Conservation (phyloP, 1,140 invertebrate species). For the Eueides isabella region DNA sequence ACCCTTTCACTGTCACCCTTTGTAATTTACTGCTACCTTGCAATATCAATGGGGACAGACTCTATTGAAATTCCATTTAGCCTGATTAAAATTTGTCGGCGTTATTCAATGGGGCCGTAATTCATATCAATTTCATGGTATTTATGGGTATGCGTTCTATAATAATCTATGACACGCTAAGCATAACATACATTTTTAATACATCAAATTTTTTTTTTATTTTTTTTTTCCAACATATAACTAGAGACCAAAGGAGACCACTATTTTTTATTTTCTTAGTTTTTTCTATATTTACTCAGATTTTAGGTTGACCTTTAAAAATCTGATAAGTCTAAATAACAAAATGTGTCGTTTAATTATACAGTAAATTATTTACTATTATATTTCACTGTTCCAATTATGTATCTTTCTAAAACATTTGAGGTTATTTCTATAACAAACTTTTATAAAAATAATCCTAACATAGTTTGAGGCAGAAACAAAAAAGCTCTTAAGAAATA, state of each 20-base stretch:
- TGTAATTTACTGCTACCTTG: not conserved
- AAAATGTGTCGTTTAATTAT: no score
- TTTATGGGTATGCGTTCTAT: not conserved
- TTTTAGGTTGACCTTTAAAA: not conserved
- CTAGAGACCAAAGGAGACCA: no score
- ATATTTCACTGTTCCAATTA: not conserved
- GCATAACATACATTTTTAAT: not conserved
- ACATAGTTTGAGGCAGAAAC: conserved; percentile 14
- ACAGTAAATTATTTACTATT: not conserved
- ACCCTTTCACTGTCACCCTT: not conserved
- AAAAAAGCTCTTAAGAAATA: conserved; percentile 17
- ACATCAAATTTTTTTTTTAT: no score
- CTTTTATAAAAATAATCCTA: not conserved
- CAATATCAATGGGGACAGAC: not conserved
- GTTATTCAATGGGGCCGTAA: not conserved
- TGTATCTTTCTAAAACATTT: not conserved
- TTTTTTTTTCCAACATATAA: no score
- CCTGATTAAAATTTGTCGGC: not conserved
- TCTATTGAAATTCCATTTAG: not conserved
- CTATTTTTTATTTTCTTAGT: no score
- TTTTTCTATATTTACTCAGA: no score
- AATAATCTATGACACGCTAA: not conserved
- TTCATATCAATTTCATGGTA: not conserved
- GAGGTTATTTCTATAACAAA: not conserved
- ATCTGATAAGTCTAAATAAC: no score